Base-by-base conservation (phyloP, 2,797 vertebrate species). In the Darevskia mixta region DNA sequence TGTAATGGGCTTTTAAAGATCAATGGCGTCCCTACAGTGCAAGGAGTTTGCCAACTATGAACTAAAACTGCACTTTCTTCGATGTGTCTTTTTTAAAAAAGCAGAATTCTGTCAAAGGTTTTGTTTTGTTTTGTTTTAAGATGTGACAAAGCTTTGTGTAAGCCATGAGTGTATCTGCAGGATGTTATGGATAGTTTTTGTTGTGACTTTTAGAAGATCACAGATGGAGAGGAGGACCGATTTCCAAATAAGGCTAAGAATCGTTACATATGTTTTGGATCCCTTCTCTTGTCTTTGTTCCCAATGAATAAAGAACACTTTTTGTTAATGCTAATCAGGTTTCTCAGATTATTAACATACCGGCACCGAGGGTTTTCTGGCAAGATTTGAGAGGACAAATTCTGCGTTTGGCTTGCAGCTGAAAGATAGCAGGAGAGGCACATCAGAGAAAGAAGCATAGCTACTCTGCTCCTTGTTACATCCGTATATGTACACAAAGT, bases 1-100 rank as follows among this genome's bases (percentile, higher is more conserved):
- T 96, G 94, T 89, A 91, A 86, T 93, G 64, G 73, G 78, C 64
- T 27, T 94, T 95, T 95, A 96, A 93, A 94, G 95, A 96, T 96
- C 95, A 90, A 88, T 92, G 95, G 96, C 94, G 93, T 92, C 92
- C 94, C 85, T 91, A 90, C 93, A 95, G 96, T 89, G 89, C 92
- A 91, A 95, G 86, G 89, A 75, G 90, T 94, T 92, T 95, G 92
- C 94, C 95, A 97, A 93, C 90, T 91, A 93, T 92, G 67, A 90
- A 78, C 93, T 90, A 80, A 86, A 92, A 92, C 89, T 80, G 41
- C 10, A 0, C 10, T 79, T 0, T 49, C 35, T 32, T 25, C 23
- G 0, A 55, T 55, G 49, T 55, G 49, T 55, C 86, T 94, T 94
- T 90, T 85, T 32, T 90, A 92, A 11, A 78, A 61, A 85, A 77